phyloP scores from a whole-genome alignment of 2,888 invertebrate genomes.

The Cistogaster globosa region DNA sequence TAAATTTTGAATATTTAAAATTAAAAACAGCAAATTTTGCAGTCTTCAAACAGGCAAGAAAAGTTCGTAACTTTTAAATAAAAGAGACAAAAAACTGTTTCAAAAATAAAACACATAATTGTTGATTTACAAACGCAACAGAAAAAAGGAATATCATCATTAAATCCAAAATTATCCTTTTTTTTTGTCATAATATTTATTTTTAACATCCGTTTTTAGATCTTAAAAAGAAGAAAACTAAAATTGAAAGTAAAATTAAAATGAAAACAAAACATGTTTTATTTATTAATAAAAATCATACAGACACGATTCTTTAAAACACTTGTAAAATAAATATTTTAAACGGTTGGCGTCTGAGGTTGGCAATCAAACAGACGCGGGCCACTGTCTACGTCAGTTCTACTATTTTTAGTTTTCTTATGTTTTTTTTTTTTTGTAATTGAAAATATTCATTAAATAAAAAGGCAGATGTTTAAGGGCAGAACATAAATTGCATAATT shows the following conservation, averaged over 20 bases:
- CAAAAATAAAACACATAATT: constrained; percentile 37
- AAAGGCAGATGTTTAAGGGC: not conserved
- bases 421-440: constrained; percentile 1
- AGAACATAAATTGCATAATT: too few relatives aligned
- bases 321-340: constrained; percentile 22
- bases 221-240: constrained; percentile 7
- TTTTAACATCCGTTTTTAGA: constrained; percentile 44
- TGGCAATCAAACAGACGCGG: constrained; percentile 50
- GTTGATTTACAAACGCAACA: constrained; percentile 49
- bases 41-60: constrained; percentile 21
- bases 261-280: constrained; percentile 27
- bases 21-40: constrained; percentile 53
- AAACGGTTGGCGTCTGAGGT: constrained; percentile 44
- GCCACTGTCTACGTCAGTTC: constrained; percentile 55
- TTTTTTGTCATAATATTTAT: constrained; percentile 33
- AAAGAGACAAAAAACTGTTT: constrained; percentile 23
- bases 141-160: constrained; percentile 15
- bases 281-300: constrained; percentile 35
- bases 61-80: constrained; percentile 21
- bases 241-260: constrained; percentile 28
- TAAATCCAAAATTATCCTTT: constrained; percentile 55
- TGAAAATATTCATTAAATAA: constrained; percentile 19
- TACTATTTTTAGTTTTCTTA: constrained; percentile 32
- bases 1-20: constrained; percentile 52
- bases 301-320: not conserved